Evolutionary conservation across 2,797 vertebrate species (phyloP).

Genomic region (Chelonia mydas): DNA sequence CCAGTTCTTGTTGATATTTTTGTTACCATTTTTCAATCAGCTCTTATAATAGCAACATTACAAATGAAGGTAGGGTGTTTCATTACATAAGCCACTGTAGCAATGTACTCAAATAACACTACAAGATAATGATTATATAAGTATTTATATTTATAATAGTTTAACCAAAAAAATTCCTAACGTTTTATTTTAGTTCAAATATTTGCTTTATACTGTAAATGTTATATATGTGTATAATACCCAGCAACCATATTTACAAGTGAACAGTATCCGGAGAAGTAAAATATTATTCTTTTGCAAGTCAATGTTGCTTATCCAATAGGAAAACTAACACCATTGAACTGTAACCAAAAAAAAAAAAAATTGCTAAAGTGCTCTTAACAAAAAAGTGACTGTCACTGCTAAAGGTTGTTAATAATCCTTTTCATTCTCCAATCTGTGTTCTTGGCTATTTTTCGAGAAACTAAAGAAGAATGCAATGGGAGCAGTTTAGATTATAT

Average conservation of each 20-base stretch:
- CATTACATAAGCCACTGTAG: not conserved
- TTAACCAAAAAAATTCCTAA: not conserved
- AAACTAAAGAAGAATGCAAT: conserved; percentile 9
- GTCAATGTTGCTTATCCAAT: not conserved
- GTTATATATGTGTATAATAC: not conserved
- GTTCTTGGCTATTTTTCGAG: not conserved
- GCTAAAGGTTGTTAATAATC: not conserved
- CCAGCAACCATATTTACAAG: not conserved
- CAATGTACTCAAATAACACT: not conserved
- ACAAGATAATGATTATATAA: too few species aligned
- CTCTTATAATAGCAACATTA: not conserved
- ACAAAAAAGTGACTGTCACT: not conserved
- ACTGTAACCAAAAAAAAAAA: not conserved
- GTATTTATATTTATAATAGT: not conserved
- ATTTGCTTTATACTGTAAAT: not conserved
- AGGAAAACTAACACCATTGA: not conserved
- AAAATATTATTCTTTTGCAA: not conserved
- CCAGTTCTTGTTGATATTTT: not conserved
- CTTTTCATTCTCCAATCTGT: not conserved
- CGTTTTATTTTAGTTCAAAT: conserved; percentile 5
- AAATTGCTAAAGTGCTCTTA: not conserved
- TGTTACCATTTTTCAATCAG: not conserved
- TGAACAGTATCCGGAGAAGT: not conserved
- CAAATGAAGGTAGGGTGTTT: not conserved
- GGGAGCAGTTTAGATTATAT: conserved; percentile 1